Conservation (phyloP, 2,888 invertebrate genomes). For the Pammene fasciana region DNA sequence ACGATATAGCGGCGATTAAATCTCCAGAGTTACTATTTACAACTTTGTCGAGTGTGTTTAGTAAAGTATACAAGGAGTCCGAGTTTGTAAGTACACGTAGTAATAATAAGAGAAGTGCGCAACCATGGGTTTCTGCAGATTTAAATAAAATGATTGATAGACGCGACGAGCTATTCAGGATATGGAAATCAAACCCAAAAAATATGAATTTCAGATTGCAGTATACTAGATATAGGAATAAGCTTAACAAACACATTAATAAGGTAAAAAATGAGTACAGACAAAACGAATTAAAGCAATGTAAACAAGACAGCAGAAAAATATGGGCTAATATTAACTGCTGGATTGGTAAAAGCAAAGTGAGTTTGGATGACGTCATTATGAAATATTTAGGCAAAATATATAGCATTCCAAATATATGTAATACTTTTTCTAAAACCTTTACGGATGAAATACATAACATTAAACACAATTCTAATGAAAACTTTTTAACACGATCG, state of each 20-base stretch:
- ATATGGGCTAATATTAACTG: background rate
- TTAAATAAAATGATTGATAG: background rate
- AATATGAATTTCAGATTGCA: background rate
- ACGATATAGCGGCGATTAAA: too few relatives aligned
- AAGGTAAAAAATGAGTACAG: background rate
- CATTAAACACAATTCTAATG: background rate
- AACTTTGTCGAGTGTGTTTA: too few relatives aligned
- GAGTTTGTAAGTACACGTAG: too few relatives aligned
- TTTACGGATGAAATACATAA: background rate
- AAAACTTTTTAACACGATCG: constrained; percentile 13
- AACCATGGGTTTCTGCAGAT: constrained; percentile 1
- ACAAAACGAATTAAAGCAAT: background rate
- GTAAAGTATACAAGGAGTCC: too few relatives aligned
- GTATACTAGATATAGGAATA: constrained; percentile 25
- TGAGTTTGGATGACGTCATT: background rate
- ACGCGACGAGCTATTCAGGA: constrained; percentile 19
- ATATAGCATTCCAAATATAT: background rate
- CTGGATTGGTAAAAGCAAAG: background rate
- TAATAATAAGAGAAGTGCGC: too few relatives aligned
- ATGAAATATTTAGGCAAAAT: too few relatives aligned
- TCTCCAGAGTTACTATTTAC: too few relatives aligned
- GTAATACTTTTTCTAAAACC: background rate
- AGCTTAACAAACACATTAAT: constrained; percentile 6
- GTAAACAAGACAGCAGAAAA: background rate
- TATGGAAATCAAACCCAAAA: constrained; percentile 30